phyloP scores from a whole-genome alignment of 1,140 invertebrate genomes.

The Glossosoma conforme region DNA sequence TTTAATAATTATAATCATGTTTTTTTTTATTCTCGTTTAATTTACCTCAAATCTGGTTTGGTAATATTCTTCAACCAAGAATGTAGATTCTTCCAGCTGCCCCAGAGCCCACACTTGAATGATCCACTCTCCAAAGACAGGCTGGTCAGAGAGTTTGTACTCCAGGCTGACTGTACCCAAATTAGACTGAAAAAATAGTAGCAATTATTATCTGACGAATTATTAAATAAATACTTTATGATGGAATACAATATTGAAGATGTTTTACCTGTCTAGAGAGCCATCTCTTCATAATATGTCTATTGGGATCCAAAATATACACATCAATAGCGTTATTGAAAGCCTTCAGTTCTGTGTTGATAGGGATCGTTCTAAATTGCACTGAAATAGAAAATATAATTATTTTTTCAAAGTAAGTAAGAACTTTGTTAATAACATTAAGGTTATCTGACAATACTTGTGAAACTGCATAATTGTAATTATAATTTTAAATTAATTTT shows the following conservation, averaged over 20 bases:
- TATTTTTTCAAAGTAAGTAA: too few species aligned
- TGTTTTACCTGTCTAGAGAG: slow-evolving; percentile 67
- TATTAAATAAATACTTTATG: too few species aligned
- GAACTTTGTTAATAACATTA: too few species aligned
- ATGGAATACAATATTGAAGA: background rate
- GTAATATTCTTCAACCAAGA: slow-evolving; percentile 92
- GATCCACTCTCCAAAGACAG: slow-evolving; percentile 87
- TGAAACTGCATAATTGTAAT: too few species aligned
- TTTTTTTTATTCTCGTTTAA: too few species aligned
- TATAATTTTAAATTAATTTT: too few species aligned
- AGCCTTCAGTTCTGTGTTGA: slow-evolving; percentile 82
- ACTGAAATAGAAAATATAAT: slow-evolving; percentile 53
- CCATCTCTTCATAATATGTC: slow-evolving; percentile 85
- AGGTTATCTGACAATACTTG: too few species aligned
- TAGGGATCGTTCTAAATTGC: slow-evolving; percentile 80
- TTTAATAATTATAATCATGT: too few species aligned
- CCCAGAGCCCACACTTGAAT: slow-evolving; percentile 85
- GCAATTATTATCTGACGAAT: too few species aligned
- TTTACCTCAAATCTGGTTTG: slow-evolving; percentile 79
- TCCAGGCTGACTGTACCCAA: slow-evolving; percentile 85
- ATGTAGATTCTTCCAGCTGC: slow-evolving; percentile 78
- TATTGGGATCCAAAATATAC: slow-evolving; percentile 81
- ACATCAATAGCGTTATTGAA: slow-evolving; percentile 86
- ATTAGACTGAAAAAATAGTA: slow-evolving; percentile 64
- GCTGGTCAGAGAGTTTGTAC: slow-evolving; percentile 87